These are phyloP conservation scores for Gobius niger DNA, from an alignment of 2,113 vertebrate species.

Conservation along the genomic window DNA sequence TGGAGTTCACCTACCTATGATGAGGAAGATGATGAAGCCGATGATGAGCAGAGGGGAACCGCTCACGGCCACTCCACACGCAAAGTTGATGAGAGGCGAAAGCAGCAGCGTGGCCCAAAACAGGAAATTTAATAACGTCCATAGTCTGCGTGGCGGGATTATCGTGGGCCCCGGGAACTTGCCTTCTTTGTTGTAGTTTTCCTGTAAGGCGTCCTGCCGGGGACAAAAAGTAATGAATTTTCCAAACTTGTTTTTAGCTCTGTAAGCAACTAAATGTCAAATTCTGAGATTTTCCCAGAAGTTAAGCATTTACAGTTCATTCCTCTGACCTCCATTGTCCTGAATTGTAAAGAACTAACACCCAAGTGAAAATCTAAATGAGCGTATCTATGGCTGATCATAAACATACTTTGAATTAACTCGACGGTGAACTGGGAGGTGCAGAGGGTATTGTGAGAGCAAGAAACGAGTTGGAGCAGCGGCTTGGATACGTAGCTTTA, in stretches of 20 bases:
- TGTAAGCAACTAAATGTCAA: neutral
- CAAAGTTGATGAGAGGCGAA: slow-evolving; percentile 93
- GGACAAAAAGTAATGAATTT: neutral
- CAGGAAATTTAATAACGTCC: slow-evolving; percentile 95
- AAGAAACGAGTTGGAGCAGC: too few relatives aligned
- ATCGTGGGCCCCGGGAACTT: slow-evolving; percentile 86
- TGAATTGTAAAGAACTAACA: too few relatives aligned
- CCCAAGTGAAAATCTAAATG: too few relatives aligned
- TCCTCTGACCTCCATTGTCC: too few relatives aligned
- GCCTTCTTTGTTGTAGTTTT: slow-evolving; percentile 87
- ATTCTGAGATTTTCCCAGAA: neutral
- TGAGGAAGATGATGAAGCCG: slow-evolving; percentile 89
- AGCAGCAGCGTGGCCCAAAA: slow-evolving; percentile 95
- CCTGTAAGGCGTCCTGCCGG: slow-evolving; percentile 92
- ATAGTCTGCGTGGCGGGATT: slow-evolving; percentile 82
- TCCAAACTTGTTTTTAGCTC: neutral
- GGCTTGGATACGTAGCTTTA: too few relatives aligned
- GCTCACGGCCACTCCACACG: slow-evolving; percentile 89
- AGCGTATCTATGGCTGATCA: too few relatives aligned
- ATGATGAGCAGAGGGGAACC: slow-evolving; percentile 95
- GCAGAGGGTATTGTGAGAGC: too few relatives aligned
- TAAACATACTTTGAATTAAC: too few relatives aligned
- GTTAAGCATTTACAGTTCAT: neutral
- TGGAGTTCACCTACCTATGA: slow-evolving; percentile 81
- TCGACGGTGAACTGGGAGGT: too few relatives aligned